Evolutionary conservation across 2,113 vertebrate species (phyloP).

Genomic region (Thamnophis sirtalis): DNA sequence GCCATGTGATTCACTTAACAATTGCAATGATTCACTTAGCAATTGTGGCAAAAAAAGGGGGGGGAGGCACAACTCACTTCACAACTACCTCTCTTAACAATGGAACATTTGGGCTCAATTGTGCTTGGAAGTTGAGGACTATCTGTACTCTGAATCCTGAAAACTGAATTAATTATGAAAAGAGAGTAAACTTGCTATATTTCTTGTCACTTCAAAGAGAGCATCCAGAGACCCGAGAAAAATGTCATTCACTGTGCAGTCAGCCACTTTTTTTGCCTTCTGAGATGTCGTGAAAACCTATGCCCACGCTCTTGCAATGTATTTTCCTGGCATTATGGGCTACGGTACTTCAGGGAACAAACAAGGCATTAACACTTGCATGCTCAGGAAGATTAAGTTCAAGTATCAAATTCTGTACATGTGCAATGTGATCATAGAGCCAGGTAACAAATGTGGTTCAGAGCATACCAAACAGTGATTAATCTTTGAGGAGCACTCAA

Average conservation of each 20-base stretch:
- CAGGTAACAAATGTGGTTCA: background rate
- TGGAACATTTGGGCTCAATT: background rate
- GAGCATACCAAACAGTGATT: slow-evolving; percentile 10
- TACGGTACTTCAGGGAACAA: background rate
- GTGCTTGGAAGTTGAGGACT: background rate
- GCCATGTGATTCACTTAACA: background rate
- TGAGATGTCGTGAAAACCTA: background rate
- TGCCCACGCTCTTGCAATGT: background rate
- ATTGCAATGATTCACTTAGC: background rate
- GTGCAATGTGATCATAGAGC: background rate
- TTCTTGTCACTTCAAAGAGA: no score
- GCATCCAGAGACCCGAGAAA: background rate
- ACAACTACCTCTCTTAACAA: no score
- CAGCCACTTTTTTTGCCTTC: background rate
- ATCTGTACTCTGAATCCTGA: background rate
- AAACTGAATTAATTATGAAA: background rate
- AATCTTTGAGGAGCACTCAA: background rate
- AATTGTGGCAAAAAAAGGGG: background rate
- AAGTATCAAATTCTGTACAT: background rate
- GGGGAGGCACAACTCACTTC: background rate
- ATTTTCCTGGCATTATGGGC: background rate
- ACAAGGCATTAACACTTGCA: background rate
- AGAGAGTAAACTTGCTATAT: background rate
- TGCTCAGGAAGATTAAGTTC: background rate
- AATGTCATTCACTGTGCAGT: background rate